Conservation (phyloP, 2,888 invertebrate species). For the Odontomyia ornata region DNA sequence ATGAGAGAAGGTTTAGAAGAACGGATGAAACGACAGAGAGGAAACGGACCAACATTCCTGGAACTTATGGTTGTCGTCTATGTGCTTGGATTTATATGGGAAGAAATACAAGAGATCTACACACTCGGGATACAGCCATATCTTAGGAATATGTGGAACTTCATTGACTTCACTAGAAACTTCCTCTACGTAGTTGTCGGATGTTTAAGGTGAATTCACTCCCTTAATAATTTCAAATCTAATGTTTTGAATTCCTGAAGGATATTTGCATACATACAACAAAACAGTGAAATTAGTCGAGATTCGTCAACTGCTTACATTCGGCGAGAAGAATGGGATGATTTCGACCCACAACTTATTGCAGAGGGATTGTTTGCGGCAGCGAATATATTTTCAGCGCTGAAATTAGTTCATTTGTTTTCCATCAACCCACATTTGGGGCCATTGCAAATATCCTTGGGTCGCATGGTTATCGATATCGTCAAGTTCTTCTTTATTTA, state of each 20-base stretch:
- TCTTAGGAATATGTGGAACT: slow-evolving; percentile 94
- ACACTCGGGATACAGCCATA: slow-evolving; percentile 87
- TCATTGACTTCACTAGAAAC: slow-evolving; percentile 93
- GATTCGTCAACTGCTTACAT: slow-evolving; percentile 78
- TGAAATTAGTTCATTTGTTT: slow-evolving; percentile 91
- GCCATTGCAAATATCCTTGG: slow-evolving; percentile 90
- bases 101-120: slow-evolving; percentile 91
- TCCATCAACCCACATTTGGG: slow-evolving; percentile 93
- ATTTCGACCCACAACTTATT: slow-evolving; percentile 92
- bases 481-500: slow-evolving; percentile 93
- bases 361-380: slow-evolving; percentile 94
- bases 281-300: slow-evolving; percentile 72
- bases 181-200: slow-evolving; percentile 81
- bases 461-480: slow-evolving; percentile 89
- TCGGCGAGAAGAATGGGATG: slow-evolving; percentile 87
- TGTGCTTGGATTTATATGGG: slow-evolving; percentile 89
- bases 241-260: slow-evolving; percentile 63
- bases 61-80: slow-evolving; percentile 86
- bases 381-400: slow-evolving; percentile 91
- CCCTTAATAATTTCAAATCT: slow-evolving; percentile 45
- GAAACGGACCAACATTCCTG: slow-evolving; percentile 83
- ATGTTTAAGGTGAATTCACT: slow-evolving; percentile 71
- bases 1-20: slow-evolving; percentile 72
- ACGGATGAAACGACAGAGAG: slow-evolving; percentile 77
- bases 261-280: slow-evolving; percentile 78